Evolutionary conservation across 2,888 invertebrate genomes (phyloP), one percentile per base, ranked within the genome.

Genomic region (Parnassius smintheus): DNA sequence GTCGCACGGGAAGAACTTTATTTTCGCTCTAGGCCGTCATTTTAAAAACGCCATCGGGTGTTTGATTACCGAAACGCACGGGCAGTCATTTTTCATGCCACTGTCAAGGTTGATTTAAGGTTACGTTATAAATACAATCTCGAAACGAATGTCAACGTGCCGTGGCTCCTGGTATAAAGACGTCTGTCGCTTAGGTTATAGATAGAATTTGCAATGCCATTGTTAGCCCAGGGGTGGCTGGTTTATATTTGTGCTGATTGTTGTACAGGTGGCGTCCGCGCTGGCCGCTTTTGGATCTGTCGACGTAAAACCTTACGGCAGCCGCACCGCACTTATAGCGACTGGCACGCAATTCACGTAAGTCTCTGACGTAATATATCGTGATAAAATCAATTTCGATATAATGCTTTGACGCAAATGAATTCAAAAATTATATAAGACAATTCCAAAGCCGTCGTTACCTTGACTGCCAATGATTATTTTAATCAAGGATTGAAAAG

Each of bases 281-380:
- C 88, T 96, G 59, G 92, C 94, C 11, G 77, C 81, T 12, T 94
- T 89, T 79, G 95, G 95, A 0, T 89, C 91, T 49, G 90, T 95
- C 42, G 95, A 96, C 80, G 85, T 95, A 11, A 93, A 93, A 75
- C 91, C 92, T 49, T 83, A 91, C 65, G 91, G 93, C 11, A 77
- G 76, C 41, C 84, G 83, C 53, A 82, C 90, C 4, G 94, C 94
- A 4, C 81, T 95, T 18, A 87, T 95, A 46, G 95, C 95, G 1
- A 92, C 94, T 25, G 85, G 90, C 66, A 93, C 93, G 75, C 93
- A 92, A 66, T 76, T 80, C 66, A 93, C 93, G 95, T 95, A 85
- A 92, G 88, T 82, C 69, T 66, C 25, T 50, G 49, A 49, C 18
- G 56, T 53, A 46, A 49, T 7, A 50, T 35, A 45, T 18, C 9